Evolutionary conservation across 2,797 vertebrate species (phyloP), one percentile per base, ranked within the genome.

Genomic region (Eidolon dupreanum): DNA sequence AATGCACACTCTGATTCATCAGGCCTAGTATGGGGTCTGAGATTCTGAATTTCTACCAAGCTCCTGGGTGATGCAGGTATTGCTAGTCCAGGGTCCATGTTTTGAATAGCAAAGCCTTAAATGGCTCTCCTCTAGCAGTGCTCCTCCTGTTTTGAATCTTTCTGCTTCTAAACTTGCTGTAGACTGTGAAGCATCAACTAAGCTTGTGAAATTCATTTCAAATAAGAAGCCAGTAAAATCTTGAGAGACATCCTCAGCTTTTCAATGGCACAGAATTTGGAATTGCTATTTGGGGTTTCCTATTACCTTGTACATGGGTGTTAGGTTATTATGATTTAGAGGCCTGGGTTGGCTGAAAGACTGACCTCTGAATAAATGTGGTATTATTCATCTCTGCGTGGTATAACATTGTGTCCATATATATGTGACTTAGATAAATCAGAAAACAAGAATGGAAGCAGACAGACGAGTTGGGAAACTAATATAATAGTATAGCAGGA

Each of bases 371-470:
- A 38, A 89, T 83, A 84, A 87, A 63, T 63, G 55, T 74, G 13
- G 51, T 74, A 51, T 91, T 93, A 83, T 75, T 78, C 49, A 91
- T 46, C 65, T 61, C 43, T 75, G 33, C 13, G n/a, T 83, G 26
- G 2, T 61, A 17, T 70, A 63, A 59, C 70, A 70, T 41, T 95
- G 61, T 46, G 17, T 77, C 20, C 19, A 33, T 82, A 89, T 89
- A 53, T 89, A 71, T 53, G 11, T 70, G 15, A 9, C 16, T 87
- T 89, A 15, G 36, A 74, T 90, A 94, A 87, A 73, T 78, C 51
- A 94, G 38, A 79, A 97, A 89, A 89, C 6, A 89, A 78, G 15
- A 88, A 51, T 94, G 33, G 79, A 94, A 83, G 15, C 79, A 96
- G 66, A 74, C 49, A 75, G 43, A 78, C 91, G 57, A 96, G 31